A percentile compares a stretch with the other conserved stretches of the same genome.
phyloP scores from a whole-genome alignment of 30 jellyfish, hydroid and myxozoan species.

The Aurelia aurita region DNA sequence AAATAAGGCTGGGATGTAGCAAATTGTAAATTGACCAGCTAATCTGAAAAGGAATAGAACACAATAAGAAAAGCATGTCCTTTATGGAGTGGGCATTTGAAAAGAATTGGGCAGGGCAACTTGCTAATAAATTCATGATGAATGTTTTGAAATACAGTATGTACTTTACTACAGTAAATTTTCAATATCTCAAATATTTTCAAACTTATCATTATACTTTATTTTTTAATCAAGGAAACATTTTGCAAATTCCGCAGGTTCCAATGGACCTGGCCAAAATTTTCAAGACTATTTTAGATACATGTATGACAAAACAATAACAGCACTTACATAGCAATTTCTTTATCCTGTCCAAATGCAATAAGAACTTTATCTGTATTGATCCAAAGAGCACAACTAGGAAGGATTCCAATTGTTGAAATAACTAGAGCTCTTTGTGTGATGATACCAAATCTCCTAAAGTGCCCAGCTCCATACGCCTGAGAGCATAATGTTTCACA shows the following conservation, averaged over 20 bases:
- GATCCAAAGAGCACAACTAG: conserved; percentile 66
- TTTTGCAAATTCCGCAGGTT: no score
- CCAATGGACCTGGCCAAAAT: no score
- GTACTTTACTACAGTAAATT: no score
- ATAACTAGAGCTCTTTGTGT: conserved; percentile 47
- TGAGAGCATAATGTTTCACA: conserved; percentile 64
- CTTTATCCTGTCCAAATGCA: conserved; percentile 53
- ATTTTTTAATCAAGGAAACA: no score
- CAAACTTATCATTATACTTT: no score
- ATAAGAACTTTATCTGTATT: conserved; percentile 39
- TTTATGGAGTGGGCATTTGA: no score
- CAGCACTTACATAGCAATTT: conserved; percentile 53
- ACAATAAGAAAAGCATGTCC: no score
- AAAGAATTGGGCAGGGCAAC: no score
- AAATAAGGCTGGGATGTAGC: conserved; percentile 36
- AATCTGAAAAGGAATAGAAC: conserved; percentile 3
- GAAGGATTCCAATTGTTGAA: conserved; percentile 32
- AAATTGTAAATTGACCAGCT: conserved; percentile 40
- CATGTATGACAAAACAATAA: background rate
- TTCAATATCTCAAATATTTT: no score
- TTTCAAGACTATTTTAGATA: no score
- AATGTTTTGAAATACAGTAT: no score
- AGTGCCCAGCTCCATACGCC: conserved; percentile 68
- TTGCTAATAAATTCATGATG: no score
- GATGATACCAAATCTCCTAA: conserved; percentile 57